Evolutionary conservation across 2,113 vertebrate genomes (phyloP).

Genomic region (Ophiodon elongatus): DNA sequence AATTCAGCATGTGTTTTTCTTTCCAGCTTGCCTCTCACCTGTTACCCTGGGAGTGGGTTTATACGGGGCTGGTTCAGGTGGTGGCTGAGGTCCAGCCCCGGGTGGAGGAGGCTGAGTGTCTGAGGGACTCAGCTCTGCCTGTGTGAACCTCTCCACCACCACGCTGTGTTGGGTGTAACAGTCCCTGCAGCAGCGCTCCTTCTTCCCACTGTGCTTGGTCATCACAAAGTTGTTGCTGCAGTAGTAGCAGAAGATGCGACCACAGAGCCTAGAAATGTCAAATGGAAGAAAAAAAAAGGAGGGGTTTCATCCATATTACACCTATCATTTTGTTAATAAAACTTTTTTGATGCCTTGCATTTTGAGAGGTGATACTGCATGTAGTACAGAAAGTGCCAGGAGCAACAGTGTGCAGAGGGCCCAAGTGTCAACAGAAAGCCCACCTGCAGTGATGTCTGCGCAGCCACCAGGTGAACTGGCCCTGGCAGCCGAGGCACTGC

Average conservation of each 20-base stretch:
- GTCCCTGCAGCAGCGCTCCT: constrained; percentile 93
- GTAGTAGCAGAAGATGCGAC: constrained; percentile 95
- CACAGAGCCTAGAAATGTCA: constrained; percentile 86
- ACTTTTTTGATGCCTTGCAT: background rate
- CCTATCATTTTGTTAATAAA: background rate
- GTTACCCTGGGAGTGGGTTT: constrained; percentile 79
- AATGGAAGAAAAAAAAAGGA: background rate
- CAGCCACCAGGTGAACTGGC: constrained; percentile 95
- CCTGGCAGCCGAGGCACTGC: constrained; percentile 89
- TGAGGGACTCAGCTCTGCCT: constrained; percentile 73
- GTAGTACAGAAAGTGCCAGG: background rate
- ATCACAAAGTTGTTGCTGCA: constrained; percentile 93
- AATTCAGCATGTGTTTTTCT: background rate
- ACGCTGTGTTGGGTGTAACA: constrained; percentile 89
- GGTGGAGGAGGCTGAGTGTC: constrained; percentile 60
- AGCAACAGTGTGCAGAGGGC: background rate
- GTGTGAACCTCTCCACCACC: constrained; percentile 82
- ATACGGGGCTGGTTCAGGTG: constrained; percentile 69
- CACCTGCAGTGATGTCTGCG: constrained; percentile 97
- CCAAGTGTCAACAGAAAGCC: background rate
- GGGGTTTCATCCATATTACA: background rate
- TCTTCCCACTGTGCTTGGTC: constrained; percentile 88
- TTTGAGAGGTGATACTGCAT: background rate
- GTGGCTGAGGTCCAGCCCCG: constrained; percentile 41
- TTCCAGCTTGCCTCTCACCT: constrained; percentile 76